phyloP scores from a whole-genome alignment of 1,140 invertebrate genomes.

The Drosophila kurseongensis region DNA sequence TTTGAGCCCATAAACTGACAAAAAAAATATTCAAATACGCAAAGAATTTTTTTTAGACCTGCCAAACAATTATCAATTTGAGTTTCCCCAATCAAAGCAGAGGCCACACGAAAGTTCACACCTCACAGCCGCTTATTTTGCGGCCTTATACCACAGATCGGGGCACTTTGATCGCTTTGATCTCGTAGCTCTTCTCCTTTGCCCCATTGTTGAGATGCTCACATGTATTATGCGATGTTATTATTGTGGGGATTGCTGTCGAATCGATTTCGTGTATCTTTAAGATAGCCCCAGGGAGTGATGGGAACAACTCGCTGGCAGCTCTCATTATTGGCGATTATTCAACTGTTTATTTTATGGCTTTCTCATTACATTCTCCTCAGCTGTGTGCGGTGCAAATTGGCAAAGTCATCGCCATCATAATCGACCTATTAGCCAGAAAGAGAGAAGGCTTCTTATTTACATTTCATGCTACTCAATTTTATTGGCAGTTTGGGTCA shows the following conservation, averaged over 20 bases:
- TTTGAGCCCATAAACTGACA: slow-evolving; percentile 6
- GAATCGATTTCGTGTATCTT: slow-evolving; percentile 75
- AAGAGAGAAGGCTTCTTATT: slow-evolving; percentile 67
- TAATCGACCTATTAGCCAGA: slow-evolving; percentile 74
- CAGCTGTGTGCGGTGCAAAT: slow-evolving; percentile 42
- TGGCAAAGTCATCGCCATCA: slow-evolving; percentile 74
- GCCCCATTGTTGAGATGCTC: slow-evolving; percentile 33
- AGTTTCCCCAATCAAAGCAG: slow-evolving; percentile 39
- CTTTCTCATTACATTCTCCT: slow-evolving; percentile 75
- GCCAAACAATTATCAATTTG: slow-evolving; percentile 23
- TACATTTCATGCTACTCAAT: slow-evolving; percentile 78
- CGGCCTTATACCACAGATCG: slow-evolving; percentile 30
- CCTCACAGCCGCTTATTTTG: slow-evolving; percentile 40
- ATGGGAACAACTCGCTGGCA: slow-evolving; percentile 46
- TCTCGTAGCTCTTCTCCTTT: slow-evolving; percentile 39
- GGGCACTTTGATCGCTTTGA: slow-evolving; percentile 60
- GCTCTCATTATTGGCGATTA: slow-evolving; percentile 72
- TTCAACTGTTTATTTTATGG: slow-evolving; percentile 82
- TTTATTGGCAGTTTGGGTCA: slow-evolving; percentile 82
- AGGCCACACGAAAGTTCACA: slow-evolving; percentile 69
- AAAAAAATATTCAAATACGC: not conserved
- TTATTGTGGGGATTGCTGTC: slow-evolving; percentile 28
- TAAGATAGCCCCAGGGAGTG: slow-evolving; percentile 51
- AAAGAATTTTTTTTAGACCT: not conserved
- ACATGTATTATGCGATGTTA: slow-evolving; percentile 32